Conservation (phyloP, 2,888 invertebrate genomes). For the Leptopterna dolabrata region DNA sequence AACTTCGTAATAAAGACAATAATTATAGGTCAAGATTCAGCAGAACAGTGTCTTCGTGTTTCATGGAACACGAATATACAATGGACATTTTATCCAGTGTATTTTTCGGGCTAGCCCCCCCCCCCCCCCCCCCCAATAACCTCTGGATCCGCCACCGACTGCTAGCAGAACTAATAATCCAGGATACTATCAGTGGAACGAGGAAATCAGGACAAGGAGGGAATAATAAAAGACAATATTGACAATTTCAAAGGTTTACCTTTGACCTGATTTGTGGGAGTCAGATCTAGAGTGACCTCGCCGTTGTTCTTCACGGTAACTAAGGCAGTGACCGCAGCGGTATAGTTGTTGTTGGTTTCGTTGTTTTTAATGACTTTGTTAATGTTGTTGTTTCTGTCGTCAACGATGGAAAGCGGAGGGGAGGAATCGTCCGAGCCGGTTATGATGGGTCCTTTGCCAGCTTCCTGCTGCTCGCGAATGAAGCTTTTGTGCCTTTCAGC, state of each 20-base stretch:
- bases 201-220: no score
- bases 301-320: slow-evolving; percentile 65
- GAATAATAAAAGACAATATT: no score
- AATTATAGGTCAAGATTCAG: no score
- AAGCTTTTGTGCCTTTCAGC: slow-evolving; percentile 87
- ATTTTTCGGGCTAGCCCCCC: no score
- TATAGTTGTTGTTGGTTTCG: slow-evolving; percentile 24
- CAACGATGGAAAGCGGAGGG: background rate
- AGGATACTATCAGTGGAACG: no score
- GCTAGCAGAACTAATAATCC: no score
- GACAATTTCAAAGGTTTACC: background rate
- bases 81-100: no score
- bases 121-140: no score
- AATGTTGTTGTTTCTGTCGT: slow-evolving; percentile 46
- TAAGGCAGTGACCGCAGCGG: slow-evolving; percentile 60
- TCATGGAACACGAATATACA: no score
- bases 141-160: no score
- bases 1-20: no score
- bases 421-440: slow-evolving; percentile 22
- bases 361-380: slow-evolving; percentile 21
- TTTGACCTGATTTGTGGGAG: slow-evolving; percentile 59
- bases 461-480: slow-evolving; percentile 76
- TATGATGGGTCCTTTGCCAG: slow-evolving; percentile 21
- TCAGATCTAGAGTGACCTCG: slow-evolving; percentile 65
- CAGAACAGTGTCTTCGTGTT: no score